Base-by-base conservation (phyloP, 2,797 vertebrate genomes). In the Microctenopoma steveboyesi region DNA sequence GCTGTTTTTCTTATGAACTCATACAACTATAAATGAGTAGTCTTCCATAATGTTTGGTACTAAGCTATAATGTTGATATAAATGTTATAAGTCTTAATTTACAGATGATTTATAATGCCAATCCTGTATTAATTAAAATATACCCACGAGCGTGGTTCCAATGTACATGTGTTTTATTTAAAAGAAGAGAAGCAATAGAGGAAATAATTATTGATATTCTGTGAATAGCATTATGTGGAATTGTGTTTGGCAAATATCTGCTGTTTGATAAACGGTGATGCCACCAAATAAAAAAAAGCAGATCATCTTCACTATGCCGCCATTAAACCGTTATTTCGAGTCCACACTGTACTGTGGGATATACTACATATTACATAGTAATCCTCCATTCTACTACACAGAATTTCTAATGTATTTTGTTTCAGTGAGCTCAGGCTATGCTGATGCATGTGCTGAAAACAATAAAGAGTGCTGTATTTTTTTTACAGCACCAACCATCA, bases 41-140 rank as follows among this genome's bases (percentile, higher is more conserved):
- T 91, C 87, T 92, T 90, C 89, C 85, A 66, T 82, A 74, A 64
- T 58, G 83, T 76, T 86, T 74, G 74, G 57, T 78, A 86, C 80
- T 72, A 76, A 83, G 63, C 46, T 68, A 64, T 75, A 73, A 75
- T 35, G 22, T 63, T 18, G 7, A 12, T 70, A 55, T 72, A 60
- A 72, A 72, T 66, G 50, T 71, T 45, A 33, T 16, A 39, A 76
- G 72, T 82, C 40, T 69, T 79, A 54, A 54, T 75, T 74, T 86
- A 74, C 64, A 74, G 61, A 30, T 65, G 64, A 83, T 84, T 84
- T 85, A 83, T 82, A 69, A 55, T 18, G 42, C 70, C 27, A 64
- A 25, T 7, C 16, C 5, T 57, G 66, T 73, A 62, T 66, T 55
- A 30, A 71, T 39, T 42, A 46, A 70, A 18, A 53, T 28, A 58